Percentiles rank a stretch among this genome's conserved stretches.
phyloP scores from a whole-genome alignment of 2,888 invertebrate species.

The Cephus runcator region DNA sequence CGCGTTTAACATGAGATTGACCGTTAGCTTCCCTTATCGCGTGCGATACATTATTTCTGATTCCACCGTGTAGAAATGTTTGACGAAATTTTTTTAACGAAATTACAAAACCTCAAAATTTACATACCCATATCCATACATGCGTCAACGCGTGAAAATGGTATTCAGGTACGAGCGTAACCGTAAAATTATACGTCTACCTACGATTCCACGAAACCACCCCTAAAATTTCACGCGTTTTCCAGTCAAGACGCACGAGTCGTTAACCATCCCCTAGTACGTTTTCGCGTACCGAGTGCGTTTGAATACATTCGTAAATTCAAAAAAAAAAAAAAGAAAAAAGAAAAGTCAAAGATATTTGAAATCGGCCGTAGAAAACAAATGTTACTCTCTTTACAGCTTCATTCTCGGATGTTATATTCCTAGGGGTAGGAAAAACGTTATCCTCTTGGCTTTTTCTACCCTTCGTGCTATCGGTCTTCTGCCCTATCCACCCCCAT shows the following conservation, averaged over 20 bases:
- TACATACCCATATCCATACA: not conserved
- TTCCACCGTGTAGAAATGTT: no score
- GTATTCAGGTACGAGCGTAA: no score
- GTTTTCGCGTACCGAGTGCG: not conserved
- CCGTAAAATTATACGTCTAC: no score
- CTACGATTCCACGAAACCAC: no score
- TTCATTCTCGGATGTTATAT: constrained; percentile 9
- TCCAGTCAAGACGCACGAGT: not conserved
- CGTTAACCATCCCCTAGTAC: not conserved
- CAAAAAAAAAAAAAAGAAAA: no score
- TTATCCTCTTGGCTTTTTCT: not conserved
- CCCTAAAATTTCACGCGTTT: no score
- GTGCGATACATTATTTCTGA: no score
- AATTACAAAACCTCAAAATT: constrained; percentile 22
- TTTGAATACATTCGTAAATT: constrained; percentile 5
- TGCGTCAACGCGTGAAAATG: no score
- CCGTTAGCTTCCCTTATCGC: no score
- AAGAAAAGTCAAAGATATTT: not conserved
- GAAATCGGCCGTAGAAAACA: constrained; percentile 9
- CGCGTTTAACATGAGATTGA: no score
- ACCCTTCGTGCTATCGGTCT: not conserved
- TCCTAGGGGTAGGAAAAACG: not conserved
- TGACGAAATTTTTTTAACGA: no score
- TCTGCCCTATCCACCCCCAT: not conserved
- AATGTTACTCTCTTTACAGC: constrained; percentile 18